These are phyloP conservation scores for Spilosoma lubricipeda DNA, from an alignment of 2,888 invertebrate genomes.

Conservation along the genomic window DNA sequence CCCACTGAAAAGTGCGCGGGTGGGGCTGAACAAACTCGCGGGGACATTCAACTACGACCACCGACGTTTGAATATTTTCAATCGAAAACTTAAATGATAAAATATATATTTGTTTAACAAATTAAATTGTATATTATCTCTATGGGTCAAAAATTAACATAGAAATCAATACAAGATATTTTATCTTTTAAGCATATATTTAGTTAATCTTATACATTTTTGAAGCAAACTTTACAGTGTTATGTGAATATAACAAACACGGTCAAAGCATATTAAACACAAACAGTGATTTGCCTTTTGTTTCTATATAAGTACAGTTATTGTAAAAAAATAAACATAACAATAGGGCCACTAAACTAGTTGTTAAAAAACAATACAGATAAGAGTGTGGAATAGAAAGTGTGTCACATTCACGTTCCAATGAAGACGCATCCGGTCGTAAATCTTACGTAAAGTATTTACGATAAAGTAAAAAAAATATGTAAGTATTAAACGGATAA, in stretches of 20 bases:
- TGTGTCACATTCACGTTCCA: constrained; percentile 82
- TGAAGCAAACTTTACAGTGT: not conserved
- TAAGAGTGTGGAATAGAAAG: constrained; percentile 79
- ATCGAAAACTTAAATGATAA: constrained; percentile 1
- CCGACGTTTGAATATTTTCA: constrained; percentile 55
- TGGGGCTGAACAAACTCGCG: constrained; percentile 87
- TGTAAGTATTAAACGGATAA: constrained; percentile 55
- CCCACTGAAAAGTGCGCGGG: constrained; percentile 86
- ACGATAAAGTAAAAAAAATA: constrained; percentile 71
- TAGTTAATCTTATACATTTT: not conserved
- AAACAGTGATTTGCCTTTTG: constrained; percentile 42
- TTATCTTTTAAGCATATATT: not conserved
- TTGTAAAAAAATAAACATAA: constrained; percentile 70
- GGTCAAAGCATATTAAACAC: constrained; percentile 26
- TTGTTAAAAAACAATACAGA: constrained; percentile 76
- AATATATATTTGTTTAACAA: not conserved
- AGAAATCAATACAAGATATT: not conserved
- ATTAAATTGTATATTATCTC: not conserved
- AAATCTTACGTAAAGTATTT: constrained; percentile 78
- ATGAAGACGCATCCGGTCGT: constrained; percentile 82
- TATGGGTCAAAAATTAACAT: not conserved
- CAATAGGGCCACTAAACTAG: constrained; percentile 68
- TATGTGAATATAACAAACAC: constrained; percentile 17
- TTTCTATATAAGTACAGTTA: constrained; percentile 58
- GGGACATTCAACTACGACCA: constrained; percentile 72